These are phyloP conservation scores for Hyperopisus bebe DNA, from an alignment of 2,113 vertebrate species.

Conservation along the genomic window DNA sequence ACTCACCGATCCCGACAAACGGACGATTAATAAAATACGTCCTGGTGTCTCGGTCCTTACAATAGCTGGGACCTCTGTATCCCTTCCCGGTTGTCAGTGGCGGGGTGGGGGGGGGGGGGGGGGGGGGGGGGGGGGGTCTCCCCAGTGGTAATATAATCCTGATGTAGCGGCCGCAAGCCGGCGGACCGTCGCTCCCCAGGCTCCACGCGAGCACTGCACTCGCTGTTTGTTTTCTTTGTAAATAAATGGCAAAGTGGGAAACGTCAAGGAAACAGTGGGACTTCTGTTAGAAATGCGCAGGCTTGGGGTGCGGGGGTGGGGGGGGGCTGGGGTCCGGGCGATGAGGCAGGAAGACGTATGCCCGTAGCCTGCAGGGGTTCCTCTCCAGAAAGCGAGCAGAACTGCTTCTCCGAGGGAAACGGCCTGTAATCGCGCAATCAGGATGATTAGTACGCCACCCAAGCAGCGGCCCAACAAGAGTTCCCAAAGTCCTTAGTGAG, in stretches of 20 bases:
- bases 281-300: conserved; percentile 49
- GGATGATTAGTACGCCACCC: conserved; percentile 65
- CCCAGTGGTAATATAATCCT: neutral
- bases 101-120: no score
- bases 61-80: neutral
- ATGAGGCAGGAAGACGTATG: conserved; percentile 62
- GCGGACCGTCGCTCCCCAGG: neutral
- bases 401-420: conserved; percentile 53
- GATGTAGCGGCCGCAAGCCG: neutral
- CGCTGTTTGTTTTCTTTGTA: conserved; percentile 25
- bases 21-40: neutral
- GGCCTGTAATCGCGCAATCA: conserved; percentile 69
- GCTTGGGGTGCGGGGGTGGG: conserved; percentile 25
- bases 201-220: neutral
- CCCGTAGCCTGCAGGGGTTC: conserved; percentile 63
- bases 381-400: conserved; percentile 57
- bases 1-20: neutral
- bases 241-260: conserved; percentile 16
- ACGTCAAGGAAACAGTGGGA: conserved; percentile 39
- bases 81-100: neutral
- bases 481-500: conserved; percentile 1
- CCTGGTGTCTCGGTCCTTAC: neutral
- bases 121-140: neutral
- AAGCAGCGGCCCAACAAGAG: conserved; percentile 36
- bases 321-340: conserved; percentile 20